phyloP scores from a whole-genome alignment of 2,888 invertebrate genomes.

The Drosophila emarginata region DNA sequence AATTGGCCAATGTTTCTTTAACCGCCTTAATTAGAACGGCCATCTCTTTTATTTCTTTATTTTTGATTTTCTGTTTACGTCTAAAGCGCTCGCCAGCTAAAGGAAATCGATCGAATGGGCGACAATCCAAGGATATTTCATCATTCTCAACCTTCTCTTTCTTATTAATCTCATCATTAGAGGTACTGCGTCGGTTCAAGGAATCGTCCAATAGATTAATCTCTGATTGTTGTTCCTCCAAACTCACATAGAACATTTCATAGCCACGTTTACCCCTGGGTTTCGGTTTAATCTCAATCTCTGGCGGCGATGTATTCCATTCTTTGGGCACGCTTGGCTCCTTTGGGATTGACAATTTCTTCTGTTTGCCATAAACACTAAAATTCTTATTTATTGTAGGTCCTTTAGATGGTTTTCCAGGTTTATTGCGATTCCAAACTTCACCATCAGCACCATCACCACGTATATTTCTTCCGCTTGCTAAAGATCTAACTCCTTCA shows the following conservation, averaged over 20 bases:
- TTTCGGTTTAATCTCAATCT: neutral
- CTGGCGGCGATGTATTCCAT: neutral
- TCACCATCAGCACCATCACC: too few relatives aligned
- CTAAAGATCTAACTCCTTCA: neutral
- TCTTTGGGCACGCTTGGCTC: neutral
- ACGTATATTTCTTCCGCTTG: neutral
- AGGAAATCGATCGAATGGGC: neutral
- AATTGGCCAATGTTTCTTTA: neutral
- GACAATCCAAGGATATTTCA: too few relatives aligned
- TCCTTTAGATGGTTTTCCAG: neutral
- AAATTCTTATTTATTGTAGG: neutral
- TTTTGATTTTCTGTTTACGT: neutral
- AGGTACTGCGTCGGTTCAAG: neutral
- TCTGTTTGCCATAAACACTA: conserved; percentile 24
- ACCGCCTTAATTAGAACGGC: neutral
- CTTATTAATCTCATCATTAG: neutral
- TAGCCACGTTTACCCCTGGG: neutral
- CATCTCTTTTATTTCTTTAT: conserved; percentile 8
- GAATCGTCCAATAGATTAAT: neutral
- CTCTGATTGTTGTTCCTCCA: neutral
- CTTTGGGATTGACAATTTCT: neutral
- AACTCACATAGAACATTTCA: conserved; percentile 10
- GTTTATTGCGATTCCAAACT: conserved; percentile 14
- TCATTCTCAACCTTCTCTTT: neutral
- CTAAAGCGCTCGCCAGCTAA: conserved; percentile 4